phyloP scores from a whole-genome alignment of 2,113 vertebrate genomes.

The Phocoena sinus region DNA sequence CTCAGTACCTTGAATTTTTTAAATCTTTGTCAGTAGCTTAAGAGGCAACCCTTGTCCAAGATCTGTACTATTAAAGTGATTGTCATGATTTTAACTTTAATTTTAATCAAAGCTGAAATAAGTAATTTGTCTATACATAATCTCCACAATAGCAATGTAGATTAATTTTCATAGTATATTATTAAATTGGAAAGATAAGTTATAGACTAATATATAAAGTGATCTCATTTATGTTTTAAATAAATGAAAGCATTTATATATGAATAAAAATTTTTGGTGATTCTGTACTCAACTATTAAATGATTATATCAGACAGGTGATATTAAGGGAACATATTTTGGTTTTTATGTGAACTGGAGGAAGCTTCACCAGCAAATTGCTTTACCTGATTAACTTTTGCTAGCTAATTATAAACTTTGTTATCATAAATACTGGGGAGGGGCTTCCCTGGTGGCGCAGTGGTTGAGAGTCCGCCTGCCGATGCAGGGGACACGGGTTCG shows the following conservation, averaged over 20 bases:
- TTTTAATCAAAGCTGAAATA: conserved; percentile 15
- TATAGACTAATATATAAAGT: not conserved
- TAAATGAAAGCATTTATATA: not conserved
- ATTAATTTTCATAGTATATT: not conserved
- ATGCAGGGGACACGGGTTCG: too few relatives aligned
- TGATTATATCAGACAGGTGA: not conserved
- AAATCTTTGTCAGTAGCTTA: not conserved
- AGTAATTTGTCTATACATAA: not conserved
- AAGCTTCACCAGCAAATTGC: not conserved
- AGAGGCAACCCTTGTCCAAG: not conserved
- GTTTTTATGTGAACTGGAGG: not conserved
- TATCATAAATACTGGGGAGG: not conserved
- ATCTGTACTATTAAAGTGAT: not conserved
- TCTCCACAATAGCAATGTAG: not conserved
- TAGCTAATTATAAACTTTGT: not conserved
- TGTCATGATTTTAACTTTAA: not conserved
- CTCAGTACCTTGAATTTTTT: not conserved
- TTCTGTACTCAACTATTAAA: not conserved
- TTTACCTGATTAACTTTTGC: not conserved
- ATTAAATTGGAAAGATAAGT: not conserved
- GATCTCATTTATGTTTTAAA: not conserved
- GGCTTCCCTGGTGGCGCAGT: too few relatives aligned
- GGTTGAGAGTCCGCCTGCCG: too few relatives aligned
- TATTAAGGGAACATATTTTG: not conserved
- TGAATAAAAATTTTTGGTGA: not conserved